Evolutionary conservation across 2,113 vertebrate species (phyloP).

Genomic region (Phoxinus phoxinus): DNA sequence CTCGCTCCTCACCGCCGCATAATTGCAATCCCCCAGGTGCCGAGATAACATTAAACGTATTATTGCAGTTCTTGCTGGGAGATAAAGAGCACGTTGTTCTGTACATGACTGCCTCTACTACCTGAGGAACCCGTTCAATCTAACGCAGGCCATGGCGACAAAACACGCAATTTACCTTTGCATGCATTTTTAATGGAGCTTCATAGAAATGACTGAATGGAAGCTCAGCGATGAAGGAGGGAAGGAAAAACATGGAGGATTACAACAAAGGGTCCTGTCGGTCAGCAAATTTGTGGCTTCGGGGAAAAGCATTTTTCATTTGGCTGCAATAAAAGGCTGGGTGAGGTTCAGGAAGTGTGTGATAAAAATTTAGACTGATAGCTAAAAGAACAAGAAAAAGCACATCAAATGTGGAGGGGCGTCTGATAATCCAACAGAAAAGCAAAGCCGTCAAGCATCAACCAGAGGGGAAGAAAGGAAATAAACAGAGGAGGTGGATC

Average conservation of each 20-base stretch:
- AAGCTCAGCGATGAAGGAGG: conserved; percentile 46
- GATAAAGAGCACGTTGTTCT: conserved; percentile 46
- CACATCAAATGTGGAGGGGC: neutral
- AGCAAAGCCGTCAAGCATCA: neutral
- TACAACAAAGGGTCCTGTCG: conserved; percentile 20
- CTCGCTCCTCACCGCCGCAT: conserved; percentile 57
- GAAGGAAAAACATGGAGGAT: conserved; percentile 3
- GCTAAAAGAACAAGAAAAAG: neutral
- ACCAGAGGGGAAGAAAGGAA: neutral
- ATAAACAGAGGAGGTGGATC: conserved; percentile 8
- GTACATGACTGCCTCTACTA: conserved; percentile 41
- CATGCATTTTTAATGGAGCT: conserved; percentile 58
- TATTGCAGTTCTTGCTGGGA: conserved; percentile 56
- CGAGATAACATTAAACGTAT: conserved; percentile 64
- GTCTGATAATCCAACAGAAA: neutral
- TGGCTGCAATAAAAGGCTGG: neutral
- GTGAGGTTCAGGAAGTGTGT: neutral
- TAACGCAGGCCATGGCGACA: conserved; percentile 32
- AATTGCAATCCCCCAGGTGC: conserved; percentile 62
- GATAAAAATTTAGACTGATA: neutral
- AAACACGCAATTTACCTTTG: conserved; percentile 59
- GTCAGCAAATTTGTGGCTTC: conserved; percentile 7
- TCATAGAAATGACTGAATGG: conserved; percentile 62
- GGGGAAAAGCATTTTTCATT: neutral
- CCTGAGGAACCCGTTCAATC: neutral